A percentile compares a stretch with the other conserved stretches of the same genome.
Conservation (phyloP, 2,888 invertebrate species). For the Pollenia amentaria region DNA sequence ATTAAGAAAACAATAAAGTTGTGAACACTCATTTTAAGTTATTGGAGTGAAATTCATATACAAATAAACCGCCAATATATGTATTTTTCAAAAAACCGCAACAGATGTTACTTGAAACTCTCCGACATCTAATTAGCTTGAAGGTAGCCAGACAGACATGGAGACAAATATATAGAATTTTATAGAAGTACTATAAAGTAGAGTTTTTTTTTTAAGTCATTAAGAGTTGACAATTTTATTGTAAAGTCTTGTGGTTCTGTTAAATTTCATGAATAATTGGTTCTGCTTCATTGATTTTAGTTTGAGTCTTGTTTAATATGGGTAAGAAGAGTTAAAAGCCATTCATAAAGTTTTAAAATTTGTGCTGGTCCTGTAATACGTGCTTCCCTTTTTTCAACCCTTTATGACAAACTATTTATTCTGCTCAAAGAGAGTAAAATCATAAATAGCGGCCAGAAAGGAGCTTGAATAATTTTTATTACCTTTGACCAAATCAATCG, state of each 20-base stretch:
- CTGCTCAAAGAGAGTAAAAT: no score
- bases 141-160: background rate
- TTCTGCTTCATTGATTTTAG: background rate
- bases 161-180: background rate
- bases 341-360: no score
- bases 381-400: no score
- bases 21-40: background rate
- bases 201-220: background rate
- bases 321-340: no score
- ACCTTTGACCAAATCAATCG: no score
- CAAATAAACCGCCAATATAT: constrained; percentile 58
- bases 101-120: constrained; percentile 47
- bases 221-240: background rate
- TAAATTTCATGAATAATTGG: background rate
- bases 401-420: no score
- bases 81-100: constrained; percentile 37
- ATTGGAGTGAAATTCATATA: constrained; percentile 27
- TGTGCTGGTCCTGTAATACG: no score
- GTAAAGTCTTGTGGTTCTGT: background rate
- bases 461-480: no score
- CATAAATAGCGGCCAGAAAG: no score
- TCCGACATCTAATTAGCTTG: constrained; percentile 15
- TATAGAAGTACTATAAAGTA: background rate
- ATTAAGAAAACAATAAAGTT: constrained; percentile 26
- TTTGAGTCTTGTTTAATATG: background rate